Evolutionary conservation across 2,797 vertebrate genomes (phyloP).

Genomic region (Prionace glauca): DNA sequence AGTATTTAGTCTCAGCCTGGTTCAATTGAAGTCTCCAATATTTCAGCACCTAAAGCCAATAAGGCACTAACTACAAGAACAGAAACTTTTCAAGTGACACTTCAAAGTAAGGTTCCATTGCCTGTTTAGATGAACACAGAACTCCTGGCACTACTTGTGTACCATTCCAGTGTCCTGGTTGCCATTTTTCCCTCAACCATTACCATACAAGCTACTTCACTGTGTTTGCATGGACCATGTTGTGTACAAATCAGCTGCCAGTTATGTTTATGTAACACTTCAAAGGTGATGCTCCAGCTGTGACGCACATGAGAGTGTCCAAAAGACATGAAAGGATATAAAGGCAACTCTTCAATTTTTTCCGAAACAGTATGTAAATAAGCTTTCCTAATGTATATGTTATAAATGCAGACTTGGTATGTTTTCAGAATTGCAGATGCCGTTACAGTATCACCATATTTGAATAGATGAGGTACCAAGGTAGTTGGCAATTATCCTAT

Average conservation of each 20-base stretch:
- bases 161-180: neutral
- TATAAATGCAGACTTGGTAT: neutral
- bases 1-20: neutral
- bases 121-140: neutral
- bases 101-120: neutral
- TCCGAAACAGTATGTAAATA: neutral
- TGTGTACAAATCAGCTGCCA: neutral
- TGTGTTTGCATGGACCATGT: neutral
- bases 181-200: neutral
- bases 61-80: neutral
- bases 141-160: neutral
- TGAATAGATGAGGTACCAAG: neutral
- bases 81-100: neutral
- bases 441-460: neutral
- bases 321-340: neutral
- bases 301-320: neutral
- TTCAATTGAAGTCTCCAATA: neutral
- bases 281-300: neutral
- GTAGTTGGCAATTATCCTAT: neutral
- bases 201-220: neutral
- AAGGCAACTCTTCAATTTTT: neutral
- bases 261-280: neutral
- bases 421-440: neutral
- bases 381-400: neutral
- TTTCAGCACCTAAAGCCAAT: neutral